Percentiles rank a stretch among this genome's conserved stretches.
phyloP scores from a whole-genome alignment of 1,140 invertebrate species.

The Nixonia krombeini region DNA sequence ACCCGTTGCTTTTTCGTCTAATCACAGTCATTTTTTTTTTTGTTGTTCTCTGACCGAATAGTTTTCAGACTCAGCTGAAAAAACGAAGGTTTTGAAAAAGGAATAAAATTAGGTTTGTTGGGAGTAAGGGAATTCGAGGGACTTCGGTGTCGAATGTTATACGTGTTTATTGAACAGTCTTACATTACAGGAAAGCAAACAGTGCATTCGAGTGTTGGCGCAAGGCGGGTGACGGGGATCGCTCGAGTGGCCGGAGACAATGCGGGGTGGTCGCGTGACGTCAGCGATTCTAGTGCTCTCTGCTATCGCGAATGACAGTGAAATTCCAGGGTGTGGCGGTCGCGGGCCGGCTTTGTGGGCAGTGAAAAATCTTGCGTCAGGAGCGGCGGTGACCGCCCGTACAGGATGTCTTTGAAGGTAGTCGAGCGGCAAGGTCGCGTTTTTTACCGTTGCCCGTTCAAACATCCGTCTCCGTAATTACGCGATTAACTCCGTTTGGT shows the following conservation, averaged over 20 bases:
- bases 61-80: too few relatives aligned
- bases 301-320: conserved; percentile 48
- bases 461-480: conserved; percentile 27
- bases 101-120: too few relatives aligned
- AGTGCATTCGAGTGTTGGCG: conserved; percentile 9
- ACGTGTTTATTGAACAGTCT: conserved; percentile 46
- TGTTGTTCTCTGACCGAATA: too few relatives aligned
- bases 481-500: too few relatives aligned
- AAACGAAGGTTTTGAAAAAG: too few relatives aligned
- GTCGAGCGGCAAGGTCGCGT: conserved; percentile 54
- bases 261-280: conserved; percentile 14
- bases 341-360: conserved; percentile 33
- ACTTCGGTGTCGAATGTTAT: too few relatives aligned
- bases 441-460: conserved; percentile 18
- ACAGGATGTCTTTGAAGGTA: conserved; percentile 46
- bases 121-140: too few relatives aligned
- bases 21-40: too few relatives aligned
- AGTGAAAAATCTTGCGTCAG: conserved; percentile 44
- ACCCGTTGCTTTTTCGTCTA: too few relatives aligned
- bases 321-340: conserved; percentile 67
- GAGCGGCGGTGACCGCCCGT: conserved; percentile 27
- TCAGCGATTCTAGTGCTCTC: conserved; percentile 29
- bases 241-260: conserved; percentile 30
- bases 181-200: conserved; percentile 21
- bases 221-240: conserved; percentile 17